These are phyloP conservation scores for Climacteris rufus DNA, from an alignment of 2,113 vertebrate species.

Conservation along the genomic window DNA sequence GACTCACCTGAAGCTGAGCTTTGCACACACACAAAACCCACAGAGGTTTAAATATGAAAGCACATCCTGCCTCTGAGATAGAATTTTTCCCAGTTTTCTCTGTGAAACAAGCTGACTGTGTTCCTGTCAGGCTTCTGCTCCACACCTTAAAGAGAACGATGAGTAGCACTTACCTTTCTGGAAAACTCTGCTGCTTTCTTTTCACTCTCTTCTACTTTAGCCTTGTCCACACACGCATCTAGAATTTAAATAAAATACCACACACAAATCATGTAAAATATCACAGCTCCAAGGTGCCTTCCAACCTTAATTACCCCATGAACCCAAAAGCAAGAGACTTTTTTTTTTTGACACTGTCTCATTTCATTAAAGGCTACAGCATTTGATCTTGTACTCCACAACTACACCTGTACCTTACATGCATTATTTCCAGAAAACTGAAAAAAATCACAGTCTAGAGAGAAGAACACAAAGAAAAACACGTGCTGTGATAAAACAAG, in stretches of 20 bases:
- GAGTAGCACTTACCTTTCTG: conserved; percentile 86
- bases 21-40: not conserved
- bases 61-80: not conserved
- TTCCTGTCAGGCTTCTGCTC: not conserved
- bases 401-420: not conserved
- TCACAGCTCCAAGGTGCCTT: not conserved
- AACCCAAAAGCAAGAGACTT: not conserved
- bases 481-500: not conserved
- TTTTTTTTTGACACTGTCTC: not conserved
- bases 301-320: not conserved
- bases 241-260: conserved; percentile 13
- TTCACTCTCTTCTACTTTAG: conserved; percentile 95
- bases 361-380: not conserved
- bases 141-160: not conserved
- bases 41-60: not conserved
- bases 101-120: not conserved
- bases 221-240: conserved; percentile 95
- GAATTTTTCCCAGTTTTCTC: not conserved
- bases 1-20: not conserved
- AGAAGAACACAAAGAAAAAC: not conserved
- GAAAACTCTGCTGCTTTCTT: conserved; percentile 92
- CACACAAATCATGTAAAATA: not conserved
- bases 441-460: not conserved
- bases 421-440: not conserved
- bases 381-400: not conserved